These are phyloP conservation scores for Amblyjoppa proteus DNA, from an alignment of 2,888 invertebrate species.

Conservation along the genomic window DNA sequence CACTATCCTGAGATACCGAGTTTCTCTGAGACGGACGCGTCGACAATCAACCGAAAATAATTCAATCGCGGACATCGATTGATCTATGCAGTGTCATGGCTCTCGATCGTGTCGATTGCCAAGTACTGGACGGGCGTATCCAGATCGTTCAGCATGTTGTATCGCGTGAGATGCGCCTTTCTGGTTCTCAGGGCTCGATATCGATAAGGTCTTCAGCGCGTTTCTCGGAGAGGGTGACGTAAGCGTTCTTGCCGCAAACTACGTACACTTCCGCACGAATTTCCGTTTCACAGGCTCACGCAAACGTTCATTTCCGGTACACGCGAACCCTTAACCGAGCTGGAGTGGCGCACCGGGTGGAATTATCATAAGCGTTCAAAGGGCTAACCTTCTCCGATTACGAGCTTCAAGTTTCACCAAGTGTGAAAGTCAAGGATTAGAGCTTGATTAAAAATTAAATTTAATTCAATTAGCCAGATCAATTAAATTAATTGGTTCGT, in stretches of 20 bases:
- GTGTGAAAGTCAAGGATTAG: neutral
- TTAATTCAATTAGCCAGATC: too few species aligned
- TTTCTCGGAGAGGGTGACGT: constrained; percentile 44
- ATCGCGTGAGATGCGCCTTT: too few species aligned
- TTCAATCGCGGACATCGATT: constrained; percentile 65
- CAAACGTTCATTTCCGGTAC: constrained; percentile 78
- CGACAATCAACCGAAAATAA: constrained; percentile 39
- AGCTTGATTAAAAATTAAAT: neutral
- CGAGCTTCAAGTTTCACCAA: neutral
- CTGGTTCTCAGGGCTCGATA: neutral
- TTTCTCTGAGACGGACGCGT: neutral
- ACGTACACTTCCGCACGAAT: constrained; percentile 77
- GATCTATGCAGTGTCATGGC: constrained; percentile 26
- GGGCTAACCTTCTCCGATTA: constrained; percentile 1
- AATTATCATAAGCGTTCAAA: constrained; percentile 53
- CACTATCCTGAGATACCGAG: neutral
- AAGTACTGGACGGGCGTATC: too few species aligned
- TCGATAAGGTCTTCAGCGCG: constrained; percentile 38
- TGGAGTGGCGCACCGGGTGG: constrained; percentile 19
- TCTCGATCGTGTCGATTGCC: too few species aligned
- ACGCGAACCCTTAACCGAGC: constrained; percentile 68
- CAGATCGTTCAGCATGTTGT: too few species aligned
- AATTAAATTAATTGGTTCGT: too few species aligned
- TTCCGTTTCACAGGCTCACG: constrained; percentile 75
- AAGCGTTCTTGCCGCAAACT: constrained; percentile 51